These are phyloP conservation scores for Pachydiplax longipennis DNA, from an alignment of 2,888 invertebrate species.

Conservation along the genomic window DNA sequence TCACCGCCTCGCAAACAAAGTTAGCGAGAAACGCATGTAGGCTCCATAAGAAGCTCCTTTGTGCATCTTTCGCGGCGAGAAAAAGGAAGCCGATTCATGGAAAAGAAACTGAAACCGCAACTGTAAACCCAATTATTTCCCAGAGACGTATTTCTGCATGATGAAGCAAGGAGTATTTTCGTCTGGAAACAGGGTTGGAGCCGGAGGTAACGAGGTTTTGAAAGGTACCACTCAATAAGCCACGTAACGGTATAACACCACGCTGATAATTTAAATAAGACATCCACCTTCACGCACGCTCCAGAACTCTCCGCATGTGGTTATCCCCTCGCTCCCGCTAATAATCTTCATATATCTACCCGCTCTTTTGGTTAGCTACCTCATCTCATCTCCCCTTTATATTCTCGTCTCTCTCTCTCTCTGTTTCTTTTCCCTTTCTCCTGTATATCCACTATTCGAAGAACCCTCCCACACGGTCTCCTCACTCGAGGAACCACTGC, in stretches of 20 bases:
- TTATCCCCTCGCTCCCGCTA: neutral
- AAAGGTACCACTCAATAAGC: neutral
- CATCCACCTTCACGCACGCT: constrained; percentile 4
- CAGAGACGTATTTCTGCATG: neutral
- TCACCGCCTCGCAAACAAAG: too few relatives aligned
- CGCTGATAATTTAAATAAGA: constrained; percentile 41
- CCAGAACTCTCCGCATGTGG: constrained; percentile 28
- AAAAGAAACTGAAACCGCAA: neutral
- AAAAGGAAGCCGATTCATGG: neutral
- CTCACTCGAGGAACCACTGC: neutral
- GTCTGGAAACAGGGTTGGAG: neutral
- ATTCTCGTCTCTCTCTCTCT: neutral
- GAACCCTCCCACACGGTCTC: neutral
- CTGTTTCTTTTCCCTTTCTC: too few relatives aligned
- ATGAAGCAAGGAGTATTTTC: neutral
- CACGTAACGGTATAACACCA: constrained; percentile 30
- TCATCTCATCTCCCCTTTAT: neutral
- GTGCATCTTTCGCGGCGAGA: neutral
- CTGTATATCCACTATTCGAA: neutral
- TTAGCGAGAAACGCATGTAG: neutral
- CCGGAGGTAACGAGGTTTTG: constrained; percentile 6
- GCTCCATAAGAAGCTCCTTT: neutral
- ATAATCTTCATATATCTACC: constrained; percentile 11
- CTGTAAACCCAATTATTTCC: neutral
- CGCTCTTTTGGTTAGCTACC: neutral